Base-by-base conservation (phyloP, 2,113 vertebrate species). In the Rhinoderma darwinii region DNA sequence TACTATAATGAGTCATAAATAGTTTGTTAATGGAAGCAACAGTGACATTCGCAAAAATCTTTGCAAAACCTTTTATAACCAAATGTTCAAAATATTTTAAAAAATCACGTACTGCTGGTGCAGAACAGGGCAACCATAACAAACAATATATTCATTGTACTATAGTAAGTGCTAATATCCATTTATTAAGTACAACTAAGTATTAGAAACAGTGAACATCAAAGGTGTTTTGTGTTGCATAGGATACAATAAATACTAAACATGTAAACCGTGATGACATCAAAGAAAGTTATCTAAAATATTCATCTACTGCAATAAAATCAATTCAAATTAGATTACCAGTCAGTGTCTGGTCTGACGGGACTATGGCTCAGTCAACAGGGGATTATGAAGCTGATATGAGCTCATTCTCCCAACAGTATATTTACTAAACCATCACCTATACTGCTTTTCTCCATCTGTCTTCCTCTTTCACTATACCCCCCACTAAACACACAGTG, bases 401-500 rank as follows among this genome's bases (percentile, higher is more conserved):
- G 76, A 86, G 86, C 68, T 82, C 86, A 82, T 87, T 68, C 35
- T 82, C 86, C 78, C 86, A 87, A 59, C 54, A 80, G 86, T 61
- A 63, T 73, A 82, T 87, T 87, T 87, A 82, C 77, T 74, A 86
- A 87, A 63, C 35, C 68, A 75, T 82, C 85, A 86, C 85, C 78
- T 87, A 47, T 87, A 39, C 66, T 81, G 54, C n/a, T 86, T 73
- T 82, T 75, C 68, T 43, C 85, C 77, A 87, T 87, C 79, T 87
- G 79, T 82, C 79, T 82, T 81, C 18, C 63, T 73, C 77, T 72
- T 72, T 86, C 61, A 32, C 66, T 81, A 75, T 75, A 25, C 54
- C 86, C 20, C 78, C 37, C 50, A n/a, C 27, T 41, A 75, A 54
- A 56, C 78, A 63, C 66, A 56, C n/a, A 61, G 66, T 73, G 66